Percentiles rank a stretch among this genome's conserved stretches.
These are phyloP conservation scores for Merluccius polli DNA, from an alignment of 2,797 vertebrate species.

Conservation along the genomic window DNA sequence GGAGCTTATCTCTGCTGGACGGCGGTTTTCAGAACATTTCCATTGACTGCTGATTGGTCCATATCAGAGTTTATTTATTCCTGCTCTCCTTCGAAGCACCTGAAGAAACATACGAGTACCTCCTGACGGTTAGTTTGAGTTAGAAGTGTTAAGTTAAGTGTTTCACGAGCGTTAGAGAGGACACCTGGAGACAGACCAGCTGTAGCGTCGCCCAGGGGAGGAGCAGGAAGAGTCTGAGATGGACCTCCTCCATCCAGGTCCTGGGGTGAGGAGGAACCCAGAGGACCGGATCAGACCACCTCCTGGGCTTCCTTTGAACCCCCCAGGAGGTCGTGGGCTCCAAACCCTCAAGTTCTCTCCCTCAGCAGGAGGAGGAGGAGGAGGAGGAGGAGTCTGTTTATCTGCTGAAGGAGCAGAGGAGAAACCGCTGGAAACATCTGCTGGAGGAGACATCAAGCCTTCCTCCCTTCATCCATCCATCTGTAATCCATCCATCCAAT, in stretches of 20 bases:
- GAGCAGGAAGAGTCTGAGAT: background rate
- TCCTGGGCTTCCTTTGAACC: background rate
- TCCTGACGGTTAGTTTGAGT: background rate
- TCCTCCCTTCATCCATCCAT: background rate
- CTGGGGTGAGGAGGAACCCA: too few relatives aligned
- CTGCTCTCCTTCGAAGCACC: constrained; percentile 30
- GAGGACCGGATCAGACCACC: background rate
- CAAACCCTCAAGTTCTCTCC: background rate
- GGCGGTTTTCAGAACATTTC: constrained; percentile 35
- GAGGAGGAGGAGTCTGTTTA: background rate
- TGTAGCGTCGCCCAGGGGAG: constrained; percentile 28
- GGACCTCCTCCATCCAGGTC: background rate
- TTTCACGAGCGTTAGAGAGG: background rate
- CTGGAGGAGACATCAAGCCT: background rate
- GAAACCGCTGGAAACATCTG: background rate
- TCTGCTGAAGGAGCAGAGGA: background rate
- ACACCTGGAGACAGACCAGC: constrained; percentile 37
- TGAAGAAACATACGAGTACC: background rate
- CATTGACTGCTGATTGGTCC: background rate
- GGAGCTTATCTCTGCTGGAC: constrained; percentile 15
- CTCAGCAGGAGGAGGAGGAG: background rate
- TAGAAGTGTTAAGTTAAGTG: background rate
- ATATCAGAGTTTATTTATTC: constrained; percentile 12
- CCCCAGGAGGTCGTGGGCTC: background rate
- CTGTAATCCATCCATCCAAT: constrained; percentile 12